Evolutionary conservation across 2,797 vertebrate species (phyloP).

Genomic region (Hylomyscus alleni): DNA sequence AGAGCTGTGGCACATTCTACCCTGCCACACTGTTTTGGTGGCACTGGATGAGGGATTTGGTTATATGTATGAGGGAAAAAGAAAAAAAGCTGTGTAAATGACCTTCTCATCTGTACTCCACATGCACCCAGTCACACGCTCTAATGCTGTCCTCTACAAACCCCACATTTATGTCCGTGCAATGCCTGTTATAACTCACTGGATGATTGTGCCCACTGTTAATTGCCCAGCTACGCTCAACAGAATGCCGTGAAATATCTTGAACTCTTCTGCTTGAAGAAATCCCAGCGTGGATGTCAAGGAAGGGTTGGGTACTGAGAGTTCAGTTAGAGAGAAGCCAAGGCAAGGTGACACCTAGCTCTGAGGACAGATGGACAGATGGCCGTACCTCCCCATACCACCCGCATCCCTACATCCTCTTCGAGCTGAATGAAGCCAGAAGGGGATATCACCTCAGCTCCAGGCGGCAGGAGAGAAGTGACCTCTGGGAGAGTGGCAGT

Average conservation of each 20-base stretch:
- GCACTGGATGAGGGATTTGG: background rate
- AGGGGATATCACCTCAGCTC: slow-evolving; percentile 86
- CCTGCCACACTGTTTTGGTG: background rate
- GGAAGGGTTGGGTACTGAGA: background rate
- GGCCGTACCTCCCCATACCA: slow-evolving; percentile 52
- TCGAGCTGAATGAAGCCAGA: slow-evolving; percentile 68
- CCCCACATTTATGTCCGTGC: background rate
- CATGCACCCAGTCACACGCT: background rate
- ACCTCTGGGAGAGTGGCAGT: slow-evolving; percentile 82
- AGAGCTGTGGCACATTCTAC: background rate
- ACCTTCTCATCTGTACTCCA: background rate
- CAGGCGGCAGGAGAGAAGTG: slow-evolving; percentile 88
- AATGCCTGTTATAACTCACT: background rate
- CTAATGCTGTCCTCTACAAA: background rate
- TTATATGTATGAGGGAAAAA: background rate
- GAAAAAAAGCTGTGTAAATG: background rate
- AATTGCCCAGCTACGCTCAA: background rate
- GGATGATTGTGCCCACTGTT: background rate
- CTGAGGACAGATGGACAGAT: slow-evolving; percentile 53
- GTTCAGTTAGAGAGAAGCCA: background rate
- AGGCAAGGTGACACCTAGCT: background rate
- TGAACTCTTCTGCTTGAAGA: background rate
- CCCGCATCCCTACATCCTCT: slow-evolving; percentile 72
- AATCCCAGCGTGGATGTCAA: background rate
- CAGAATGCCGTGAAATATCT: slow-evolving; percentile 38